A percentile compares a stretch with the other conserved stretches of the same genome.
phyloP scores from a whole-genome alignment of 2,797 vertebrate genomes.

The Eulemur albifrons region DNA sequence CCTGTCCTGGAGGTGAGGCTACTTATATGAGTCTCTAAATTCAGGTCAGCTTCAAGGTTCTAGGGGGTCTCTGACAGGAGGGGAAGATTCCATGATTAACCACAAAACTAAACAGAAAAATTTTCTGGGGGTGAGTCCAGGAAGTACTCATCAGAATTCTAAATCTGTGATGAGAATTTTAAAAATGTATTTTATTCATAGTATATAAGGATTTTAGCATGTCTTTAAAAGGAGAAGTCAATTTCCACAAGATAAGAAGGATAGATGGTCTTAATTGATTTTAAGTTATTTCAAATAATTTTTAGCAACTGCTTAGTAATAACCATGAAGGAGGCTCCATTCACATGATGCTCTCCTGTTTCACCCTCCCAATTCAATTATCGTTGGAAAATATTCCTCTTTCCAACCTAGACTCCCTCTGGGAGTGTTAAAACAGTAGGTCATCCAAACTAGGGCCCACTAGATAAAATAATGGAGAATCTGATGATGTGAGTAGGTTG shows the following conservation, averaged over 20 bases:
- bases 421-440: constrained; percentile 71
- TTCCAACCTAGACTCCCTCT: constrained; percentile 69
- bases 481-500: constrained; percentile 38
- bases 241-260: constrained; percentile 55
- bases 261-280: constrained; percentile 62
- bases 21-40: background rate
- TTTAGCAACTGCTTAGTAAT: constrained; percentile 68
- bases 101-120: background rate
- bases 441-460: constrained; percentile 64
- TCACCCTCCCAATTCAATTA: constrained; percentile 75
- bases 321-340: constrained; percentile 67
- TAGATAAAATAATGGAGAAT: constrained; percentile 39
- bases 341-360: constrained; percentile 69
- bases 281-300: constrained; percentile 71
- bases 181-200: constrained; percentile 55
- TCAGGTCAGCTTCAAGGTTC: background rate
- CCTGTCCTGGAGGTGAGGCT: background rate
- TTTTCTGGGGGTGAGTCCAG: constrained; percentile 8
- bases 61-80: background rate
- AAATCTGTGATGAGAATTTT: constrained; percentile 46
- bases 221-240: constrained; percentile 42
- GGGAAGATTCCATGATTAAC: background rate
- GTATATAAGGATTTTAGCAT: constrained; percentile 10
- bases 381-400: constrained; percentile 71
- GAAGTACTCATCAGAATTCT: constrained; percentile 12